Conservation (phyloP, 2,888 invertebrate genomes). For the Ochlodes sylvanus region DNA sequence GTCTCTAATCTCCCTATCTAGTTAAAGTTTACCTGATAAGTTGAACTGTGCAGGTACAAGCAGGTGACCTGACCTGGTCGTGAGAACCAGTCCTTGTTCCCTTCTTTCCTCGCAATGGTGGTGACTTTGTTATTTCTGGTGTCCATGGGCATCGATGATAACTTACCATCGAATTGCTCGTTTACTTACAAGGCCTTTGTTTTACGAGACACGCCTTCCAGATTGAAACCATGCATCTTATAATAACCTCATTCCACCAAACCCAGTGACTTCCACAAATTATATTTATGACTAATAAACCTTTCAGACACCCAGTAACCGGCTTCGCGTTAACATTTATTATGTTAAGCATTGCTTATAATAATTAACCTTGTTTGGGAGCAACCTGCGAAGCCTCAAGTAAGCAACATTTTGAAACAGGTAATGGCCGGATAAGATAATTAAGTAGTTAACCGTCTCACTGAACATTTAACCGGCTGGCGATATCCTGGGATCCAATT, state of each 20-base stretch:
- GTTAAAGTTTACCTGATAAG: no score
- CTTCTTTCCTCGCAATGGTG: no score
- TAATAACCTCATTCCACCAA: background rate
- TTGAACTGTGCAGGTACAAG: no score
- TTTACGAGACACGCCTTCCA: no score
- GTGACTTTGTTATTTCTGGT: no score
- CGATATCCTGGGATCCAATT: constrained; percentile 32
- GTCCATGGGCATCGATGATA: no score
- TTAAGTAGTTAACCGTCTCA: constrained; percentile 41
- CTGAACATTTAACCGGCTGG: constrained; percentile 37
- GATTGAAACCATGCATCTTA: no score
- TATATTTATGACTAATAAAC: constrained; percentile 13
- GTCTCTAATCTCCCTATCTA: no score
- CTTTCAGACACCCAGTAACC: constrained; percentile 16
- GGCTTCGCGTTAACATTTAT: constrained; percentile 26
- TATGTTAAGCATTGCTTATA: constrained; percentile 40
- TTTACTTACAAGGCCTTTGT: no score
- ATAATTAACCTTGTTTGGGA: constrained; percentile 38
- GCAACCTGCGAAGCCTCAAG: constrained; percentile 34
- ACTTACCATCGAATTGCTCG: no score
- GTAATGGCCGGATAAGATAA: constrained; percentile 41
- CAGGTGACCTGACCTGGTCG: no score
- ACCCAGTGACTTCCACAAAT: background rate
- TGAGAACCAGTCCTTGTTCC: no score
- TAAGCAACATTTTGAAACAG: constrained; percentile 40